A percentile compares a stretch with the other conserved stretches of the same genome.
Conservation (phyloP, 2,113 vertebrate species). For the Myrmophylax atrothorax region DNA sequence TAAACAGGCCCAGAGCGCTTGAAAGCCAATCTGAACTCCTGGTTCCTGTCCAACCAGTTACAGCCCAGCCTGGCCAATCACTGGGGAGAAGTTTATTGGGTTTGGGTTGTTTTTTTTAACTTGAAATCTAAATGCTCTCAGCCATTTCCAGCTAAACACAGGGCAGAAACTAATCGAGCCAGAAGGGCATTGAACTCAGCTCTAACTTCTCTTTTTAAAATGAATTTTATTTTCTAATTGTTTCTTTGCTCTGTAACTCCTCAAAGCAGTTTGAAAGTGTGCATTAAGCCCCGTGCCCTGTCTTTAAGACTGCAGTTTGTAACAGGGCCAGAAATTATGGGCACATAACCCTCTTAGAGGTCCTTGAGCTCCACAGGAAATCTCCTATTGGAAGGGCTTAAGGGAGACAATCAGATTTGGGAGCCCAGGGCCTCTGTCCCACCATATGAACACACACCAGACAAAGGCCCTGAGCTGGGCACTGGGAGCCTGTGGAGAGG, state of each 20-base stretch:
- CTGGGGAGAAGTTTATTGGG: neutral
- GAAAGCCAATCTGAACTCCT: neutral
- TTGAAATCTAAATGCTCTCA: neutral
- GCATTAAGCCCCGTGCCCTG: neutral
- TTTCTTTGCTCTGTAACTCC: neutral
- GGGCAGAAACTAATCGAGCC: neutral
- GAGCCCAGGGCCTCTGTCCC: neutral
- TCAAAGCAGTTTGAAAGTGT: neutral
- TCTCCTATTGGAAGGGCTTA: conserved; percentile 31
- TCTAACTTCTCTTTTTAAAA: neutral
- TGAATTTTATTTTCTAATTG: neutral
- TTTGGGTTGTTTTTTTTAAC: neutral
- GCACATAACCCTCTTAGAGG: neutral
- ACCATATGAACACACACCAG: neutral
- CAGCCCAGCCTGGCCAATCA: neutral
- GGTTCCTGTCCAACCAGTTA: conserved; percentile 30
- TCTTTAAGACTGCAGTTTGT: neutral
- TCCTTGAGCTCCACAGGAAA: conserved; percentile 49
- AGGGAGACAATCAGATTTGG: neutral
- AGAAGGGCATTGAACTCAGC: neutral
- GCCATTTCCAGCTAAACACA: neutral
- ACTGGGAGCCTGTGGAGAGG: neutral
- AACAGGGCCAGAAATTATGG: neutral
- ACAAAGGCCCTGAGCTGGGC: neutral
- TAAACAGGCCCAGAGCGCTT: neutral